Evolutionary conservation across 2,113 vertebrate genomes (phyloP), one percentile per base, ranked within the genome.

Genomic region (Gorilla gorilla): DNA sequence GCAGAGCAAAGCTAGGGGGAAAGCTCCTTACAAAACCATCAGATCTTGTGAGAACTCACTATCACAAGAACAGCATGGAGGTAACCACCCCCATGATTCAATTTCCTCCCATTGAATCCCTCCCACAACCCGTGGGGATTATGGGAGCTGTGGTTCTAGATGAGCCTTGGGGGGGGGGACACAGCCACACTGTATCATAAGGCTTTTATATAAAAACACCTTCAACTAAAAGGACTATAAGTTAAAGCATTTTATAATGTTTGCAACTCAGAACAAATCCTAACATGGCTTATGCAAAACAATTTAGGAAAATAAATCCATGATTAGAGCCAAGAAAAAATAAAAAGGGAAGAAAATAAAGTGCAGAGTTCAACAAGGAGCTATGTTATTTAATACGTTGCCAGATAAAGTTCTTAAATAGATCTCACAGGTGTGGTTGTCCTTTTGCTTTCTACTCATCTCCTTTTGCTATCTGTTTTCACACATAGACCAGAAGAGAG

Each of bases 351-450:
- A 80, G 7, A 64, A 93, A 84, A 64, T 68, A 17, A 91, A 81
- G 35, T 23, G 0, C 1, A 30, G 27, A 89, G 18, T 72, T 93
- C 9, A 91, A 76, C 30, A 72, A 73, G 23, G 9, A 92, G 1
- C 10, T 84, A 8, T 55, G 40, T 79, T 90, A 70, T 59, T 55
- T 89, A 45, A 4, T 68, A 76, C 14, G 79, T 84, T 25, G 43
- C 48, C n/a, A 50, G 25, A 16, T 97, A 81, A 73, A 48, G 16
- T 83, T 96, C 61, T 75, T 59, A 52, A 95, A 90, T 27, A 78
- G 40, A 23, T 68, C 30, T 83, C 73, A 88, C 27, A 82, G 40
- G 25, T 86, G 80, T 73, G 25, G 0, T n/a, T 64, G 23, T 76
- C 22, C 4, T 50, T 82, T 85, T 89, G 20, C 22, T 18, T 89